Conservation (phyloP, 2,797 vertebrate species). For the Thalassophryne amazonica region DNA sequence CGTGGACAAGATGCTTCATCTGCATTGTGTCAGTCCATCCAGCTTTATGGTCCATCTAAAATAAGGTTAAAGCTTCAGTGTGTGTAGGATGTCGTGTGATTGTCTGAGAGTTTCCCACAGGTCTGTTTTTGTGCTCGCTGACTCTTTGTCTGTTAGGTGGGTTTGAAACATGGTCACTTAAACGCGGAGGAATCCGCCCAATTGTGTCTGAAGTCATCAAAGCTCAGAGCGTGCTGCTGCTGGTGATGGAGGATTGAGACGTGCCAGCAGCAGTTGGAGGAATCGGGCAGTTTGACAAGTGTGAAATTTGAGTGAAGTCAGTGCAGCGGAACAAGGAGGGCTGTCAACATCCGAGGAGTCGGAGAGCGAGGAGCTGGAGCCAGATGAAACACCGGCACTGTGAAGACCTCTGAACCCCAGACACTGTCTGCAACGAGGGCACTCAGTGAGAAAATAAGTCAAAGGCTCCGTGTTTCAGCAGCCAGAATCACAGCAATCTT, state of each 20-base stretch:
- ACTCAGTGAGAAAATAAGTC: constrained; percentile 34
- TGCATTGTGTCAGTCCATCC: too few relatives aligned
- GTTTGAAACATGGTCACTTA: not conserved
- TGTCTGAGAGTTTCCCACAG: too few relatives aligned
- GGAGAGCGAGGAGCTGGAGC: constrained; percentile 30
- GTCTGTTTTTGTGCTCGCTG: too few relatives aligned
- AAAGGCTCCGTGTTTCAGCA: constrained; percentile 16
- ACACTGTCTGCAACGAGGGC: constrained; percentile 12
- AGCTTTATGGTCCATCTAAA: too few relatives aligned
- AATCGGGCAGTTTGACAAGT: constrained; percentile 54
- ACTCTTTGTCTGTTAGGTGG: not conserved
- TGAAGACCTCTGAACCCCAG: constrained; percentile 58
- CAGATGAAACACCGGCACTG: constrained; percentile 32
- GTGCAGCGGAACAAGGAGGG: constrained; percentile 50
- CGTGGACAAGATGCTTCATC: too few relatives aligned
- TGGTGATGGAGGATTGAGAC: not conserved
- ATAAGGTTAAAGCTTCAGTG: too few relatives aligned
- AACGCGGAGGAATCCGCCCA: not conserved
- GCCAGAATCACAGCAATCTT: constrained; percentile 28
- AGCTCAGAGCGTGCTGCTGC: not conserved
- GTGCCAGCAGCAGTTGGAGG: constrained; percentile 30
- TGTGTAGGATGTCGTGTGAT: too few relatives aligned
- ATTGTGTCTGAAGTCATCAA: not conserved
- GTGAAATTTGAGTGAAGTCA: constrained; percentile 62
- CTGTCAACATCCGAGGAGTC: constrained; percentile 38